A percentile compares a stretch with the other conserved stretches of the same genome.
These are phyloP conservation scores for Cantharis lateralis DNA, from an alignment of 2,888 invertebrate genomes.

Conservation along the genomic window DNA sequence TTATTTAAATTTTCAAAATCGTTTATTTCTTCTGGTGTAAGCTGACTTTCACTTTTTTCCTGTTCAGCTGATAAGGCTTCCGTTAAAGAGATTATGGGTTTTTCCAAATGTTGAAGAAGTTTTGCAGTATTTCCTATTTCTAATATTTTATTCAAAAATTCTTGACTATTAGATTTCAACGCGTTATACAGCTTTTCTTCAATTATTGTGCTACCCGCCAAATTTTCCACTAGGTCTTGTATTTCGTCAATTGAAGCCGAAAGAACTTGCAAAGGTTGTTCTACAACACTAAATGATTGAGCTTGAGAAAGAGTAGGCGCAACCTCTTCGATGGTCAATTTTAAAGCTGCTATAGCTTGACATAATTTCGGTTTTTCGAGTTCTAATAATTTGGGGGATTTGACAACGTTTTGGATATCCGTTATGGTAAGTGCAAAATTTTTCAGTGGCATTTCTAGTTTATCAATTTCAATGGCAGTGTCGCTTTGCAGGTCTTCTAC, in stretches of 20 bases:
- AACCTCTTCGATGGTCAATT: slow-evolving; percentile 17
- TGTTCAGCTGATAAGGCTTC: background rate
- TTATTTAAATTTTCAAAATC: background rate
- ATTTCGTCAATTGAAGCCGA: slow-evolving; percentile 32
- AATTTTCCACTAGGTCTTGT: background rate
- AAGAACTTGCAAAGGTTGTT: slow-evolving; percentile 35
- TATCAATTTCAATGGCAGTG: slow-evolving; percentile 4
- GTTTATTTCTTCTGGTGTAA: background rate
- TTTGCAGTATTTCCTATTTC: background rate
- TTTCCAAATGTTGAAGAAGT: background rate
- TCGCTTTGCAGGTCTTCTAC: background rate
- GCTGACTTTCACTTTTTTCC: background rate
- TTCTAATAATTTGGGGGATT: slow-evolving; percentile 31
- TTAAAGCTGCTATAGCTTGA: slow-evolving; percentile 27
- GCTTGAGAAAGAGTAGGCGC: background rate
- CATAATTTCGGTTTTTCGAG: slow-evolving; percentile 18
- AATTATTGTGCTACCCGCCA: background rate
- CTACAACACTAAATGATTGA: slow-evolving; percentile 19
- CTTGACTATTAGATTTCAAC: background rate
- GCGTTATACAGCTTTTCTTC: background rate
- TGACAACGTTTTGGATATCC: slow-evolving; percentile 19
- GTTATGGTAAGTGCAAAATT: slow-evolving; percentile 28
- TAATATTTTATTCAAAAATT: background rate
- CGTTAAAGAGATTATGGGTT: background rate
- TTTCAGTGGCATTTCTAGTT: slow-evolving; percentile 7